These are phyloP conservation scores for Semaprochilodus insignis DNA, from an alignment of 2,797 vertebrate species.

Conservation along the genomic window DNA sequence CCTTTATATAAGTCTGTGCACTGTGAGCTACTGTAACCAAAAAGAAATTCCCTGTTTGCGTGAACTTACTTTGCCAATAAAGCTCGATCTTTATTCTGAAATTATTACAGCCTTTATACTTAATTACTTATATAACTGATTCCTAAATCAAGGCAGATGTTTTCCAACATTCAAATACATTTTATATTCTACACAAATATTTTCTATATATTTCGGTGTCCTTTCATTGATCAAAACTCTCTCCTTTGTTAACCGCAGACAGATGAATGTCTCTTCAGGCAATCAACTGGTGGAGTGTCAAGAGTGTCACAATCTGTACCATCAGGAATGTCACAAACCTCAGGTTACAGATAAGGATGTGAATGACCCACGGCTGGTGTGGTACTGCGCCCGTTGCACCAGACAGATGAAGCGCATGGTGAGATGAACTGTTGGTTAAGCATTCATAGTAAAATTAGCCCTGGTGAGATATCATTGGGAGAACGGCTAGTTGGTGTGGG, in stretches of 20 bases:
- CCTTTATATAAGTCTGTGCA: too few relatives aligned
- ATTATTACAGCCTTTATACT: too few relatives aligned
- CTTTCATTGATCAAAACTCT: not conserved
- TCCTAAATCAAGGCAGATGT: too few relatives aligned
- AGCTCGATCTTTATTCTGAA: too few relatives aligned
- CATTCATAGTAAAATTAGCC: not conserved
- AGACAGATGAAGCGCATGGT: conserved; percentile 99
- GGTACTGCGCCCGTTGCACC: conserved; percentile 98
- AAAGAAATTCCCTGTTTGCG: too few relatives aligned
- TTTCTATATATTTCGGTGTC: not conserved
- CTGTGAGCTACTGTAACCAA: too few relatives aligned
- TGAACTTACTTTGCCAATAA: too few relatives aligned
- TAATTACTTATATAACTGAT: too few relatives aligned
- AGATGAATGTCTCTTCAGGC: conserved; percentile 96
- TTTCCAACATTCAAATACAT: too few relatives aligned
- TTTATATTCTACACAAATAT: too few relatives aligned
- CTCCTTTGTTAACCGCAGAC: conserved; percentile 73
- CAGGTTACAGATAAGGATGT: conserved; percentile 98
- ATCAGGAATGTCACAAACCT: conserved; percentile 98
- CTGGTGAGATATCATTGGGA: not conserved
- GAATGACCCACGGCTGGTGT: conserved; percentile 95
- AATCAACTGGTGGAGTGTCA: conserved; percentile 99
- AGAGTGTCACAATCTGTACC: conserved; percentile 98
- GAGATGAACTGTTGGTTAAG: conserved; percentile 58
- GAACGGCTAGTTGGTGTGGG: too few relatives aligned